Conservation (phyloP, 2,888 invertebrate species). For the Argyresthia albistria region DNA sequence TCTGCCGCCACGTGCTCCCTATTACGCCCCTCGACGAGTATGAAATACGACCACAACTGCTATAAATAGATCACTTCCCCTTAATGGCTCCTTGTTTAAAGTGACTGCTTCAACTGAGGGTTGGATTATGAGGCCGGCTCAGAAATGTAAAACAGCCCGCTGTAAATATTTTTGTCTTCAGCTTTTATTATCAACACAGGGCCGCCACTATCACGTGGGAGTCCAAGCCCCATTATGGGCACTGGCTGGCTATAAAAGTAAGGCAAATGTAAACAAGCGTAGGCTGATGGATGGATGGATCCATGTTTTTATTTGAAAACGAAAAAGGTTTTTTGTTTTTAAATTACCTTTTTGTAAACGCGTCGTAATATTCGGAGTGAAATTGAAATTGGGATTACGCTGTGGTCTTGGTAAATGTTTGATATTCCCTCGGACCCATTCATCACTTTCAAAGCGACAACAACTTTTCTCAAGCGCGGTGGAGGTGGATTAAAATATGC, state of each 20-base stretch:
- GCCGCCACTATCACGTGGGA: conserved; percentile 21
- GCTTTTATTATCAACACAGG: conserved; percentile 25
- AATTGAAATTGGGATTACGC: not conserved
- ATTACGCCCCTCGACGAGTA: conserved; percentile 52
- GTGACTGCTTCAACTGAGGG: not conserved
- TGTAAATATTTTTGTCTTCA: conserved; percentile 31
- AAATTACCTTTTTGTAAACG: too few relatives aligned
- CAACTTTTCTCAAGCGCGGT: conserved; percentile 2
- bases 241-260: conserved; percentile 5
- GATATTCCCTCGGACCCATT: conserved; percentile 1
- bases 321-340: not conserved
- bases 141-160: conserved; percentile 7
- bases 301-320: not conserved
- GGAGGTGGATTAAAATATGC: too few relatives aligned
- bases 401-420: not conserved
- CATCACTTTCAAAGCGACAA: not conserved
- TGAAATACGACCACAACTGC: conserved; percentile 45
- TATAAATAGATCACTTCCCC: conserved; percentile 45
- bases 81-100: conserved; percentile 55
- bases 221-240: conserved; percentile 15
- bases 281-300: not conserved
- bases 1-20: conserved; percentile 48
- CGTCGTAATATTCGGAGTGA: too few relatives aligned
- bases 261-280: not conserved
- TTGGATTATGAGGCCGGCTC: not conserved